Percentiles rank a stretch among this genome's conserved stretches.
phyloP scores from a whole-genome alignment of 2,113 vertebrate species.

The Thamnophis sirtalis region DNA sequence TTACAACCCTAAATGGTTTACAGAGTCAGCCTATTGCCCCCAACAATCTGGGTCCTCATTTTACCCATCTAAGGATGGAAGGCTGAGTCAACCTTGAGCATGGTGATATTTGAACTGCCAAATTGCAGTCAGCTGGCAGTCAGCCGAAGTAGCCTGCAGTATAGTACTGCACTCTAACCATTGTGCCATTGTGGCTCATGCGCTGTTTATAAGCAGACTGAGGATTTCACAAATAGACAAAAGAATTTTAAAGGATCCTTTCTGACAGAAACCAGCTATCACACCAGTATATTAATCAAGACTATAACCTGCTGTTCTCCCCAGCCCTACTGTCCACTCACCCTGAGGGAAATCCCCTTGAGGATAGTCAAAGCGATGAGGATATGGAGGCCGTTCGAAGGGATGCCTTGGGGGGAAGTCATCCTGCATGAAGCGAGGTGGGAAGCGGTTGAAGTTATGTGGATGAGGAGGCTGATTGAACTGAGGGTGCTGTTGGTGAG shows the following conservation, averaged over 20 bases:
- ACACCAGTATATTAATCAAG: not conserved
- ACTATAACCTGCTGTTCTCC: not conserved
- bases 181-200: not conserved
- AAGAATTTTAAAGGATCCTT: not conserved
- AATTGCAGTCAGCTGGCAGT: too few relatives aligned
- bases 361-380: conserved; percentile 91
- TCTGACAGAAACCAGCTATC: not conserved
- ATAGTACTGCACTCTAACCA: too few relatives aligned
- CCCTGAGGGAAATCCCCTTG: conserved; percentile 91
- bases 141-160: too few relatives aligned
- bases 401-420: conserved; percentile 94
- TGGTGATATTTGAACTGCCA: too few relatives aligned
- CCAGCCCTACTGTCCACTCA: conserved; percentile 51
- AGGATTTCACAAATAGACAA: not conserved
- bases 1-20: too few relatives aligned
- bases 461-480: conserved; percentile 95
- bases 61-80: too few relatives aligned
- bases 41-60: too few relatives aligned
- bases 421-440: conserved; percentile 95
- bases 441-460: conserved; percentile 93
- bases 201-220: not conserved
- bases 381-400: conserved; percentile 90
- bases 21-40: too few relatives aligned
- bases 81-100: too few relatives aligned
- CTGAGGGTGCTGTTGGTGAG: conserved; percentile 93